These are phyloP conservation scores for Epistrophe grossulariae DNA, from an alignment of 2,888 invertebrate species.

Conservation along the genomic window DNA sequence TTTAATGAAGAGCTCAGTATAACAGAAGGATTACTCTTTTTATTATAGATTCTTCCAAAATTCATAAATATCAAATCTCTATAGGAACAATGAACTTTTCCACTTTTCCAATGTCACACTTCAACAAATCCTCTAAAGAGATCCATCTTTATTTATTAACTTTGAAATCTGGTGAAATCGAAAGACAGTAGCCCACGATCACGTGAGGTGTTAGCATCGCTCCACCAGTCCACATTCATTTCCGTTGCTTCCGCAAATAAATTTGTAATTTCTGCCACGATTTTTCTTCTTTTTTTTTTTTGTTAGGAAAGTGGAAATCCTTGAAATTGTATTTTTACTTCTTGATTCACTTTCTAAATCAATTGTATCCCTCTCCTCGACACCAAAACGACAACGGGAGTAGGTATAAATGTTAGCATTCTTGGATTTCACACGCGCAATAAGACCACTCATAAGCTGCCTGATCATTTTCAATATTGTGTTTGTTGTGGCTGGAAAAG, in stretches of 20 bases:
- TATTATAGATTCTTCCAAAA: background rate
- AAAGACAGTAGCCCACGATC: constrained; percentile 46
- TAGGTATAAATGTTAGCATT: constrained; percentile 35
- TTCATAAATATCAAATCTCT: background rate
- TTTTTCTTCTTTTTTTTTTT: constrained; percentile 1
- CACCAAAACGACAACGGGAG: background rate
- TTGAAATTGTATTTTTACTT: constrained; percentile 25
- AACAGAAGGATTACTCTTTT: no score
- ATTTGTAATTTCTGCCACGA: constrained; percentile 55
- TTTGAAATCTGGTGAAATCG: constrained; percentile 3
- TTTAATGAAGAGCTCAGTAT: background rate
- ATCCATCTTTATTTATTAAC: constrained; percentile 3
- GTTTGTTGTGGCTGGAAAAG: constrained; percentile 16
- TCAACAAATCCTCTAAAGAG: background rate
- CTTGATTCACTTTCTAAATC: constrained; percentile 69
- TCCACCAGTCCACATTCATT: background rate
- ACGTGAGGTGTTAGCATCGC: constrained; percentile 1
- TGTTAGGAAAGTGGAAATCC: constrained; percentile 62
- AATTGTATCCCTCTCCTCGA: constrained; percentile 40
- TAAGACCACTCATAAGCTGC: constrained; percentile 22
- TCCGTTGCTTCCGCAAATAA: constrained; percentile 59
- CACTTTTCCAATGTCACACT: background rate
- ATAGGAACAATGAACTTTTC: background rate
- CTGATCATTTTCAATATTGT: constrained; percentile 20
- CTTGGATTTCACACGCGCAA: constrained; percentile 62